A percentile compares a stretch with the other conserved stretches of the same genome.
Evolutionary conservation across 2,797 vertebrate genomes (phyloP).

Genomic region (Schizopygopsis pylzovi): DNA sequence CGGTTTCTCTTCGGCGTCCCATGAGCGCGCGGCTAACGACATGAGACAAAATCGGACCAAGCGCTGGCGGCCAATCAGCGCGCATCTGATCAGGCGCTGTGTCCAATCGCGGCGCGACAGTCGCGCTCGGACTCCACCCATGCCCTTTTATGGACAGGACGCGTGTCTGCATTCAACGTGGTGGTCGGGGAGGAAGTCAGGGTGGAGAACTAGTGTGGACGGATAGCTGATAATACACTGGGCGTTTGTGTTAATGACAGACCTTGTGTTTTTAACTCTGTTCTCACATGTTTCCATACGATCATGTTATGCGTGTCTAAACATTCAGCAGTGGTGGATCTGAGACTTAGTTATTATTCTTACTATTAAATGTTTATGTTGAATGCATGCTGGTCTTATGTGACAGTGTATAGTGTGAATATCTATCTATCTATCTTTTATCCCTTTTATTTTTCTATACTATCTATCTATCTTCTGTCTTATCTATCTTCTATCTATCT

Average conservation of each 20-base stretch:
- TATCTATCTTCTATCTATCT: neutral
- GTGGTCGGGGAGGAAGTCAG: neutral
- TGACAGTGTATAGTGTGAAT: no score
- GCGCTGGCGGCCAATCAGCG: slow-evolving; percentile 71
- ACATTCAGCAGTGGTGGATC: neutral
- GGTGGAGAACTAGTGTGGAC: neutral
- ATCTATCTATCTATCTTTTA: neutral
- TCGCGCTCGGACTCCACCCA: slow-evolving; percentile 65
- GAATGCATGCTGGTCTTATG: no score
- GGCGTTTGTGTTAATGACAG: neutral
- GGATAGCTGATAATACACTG: neutral
- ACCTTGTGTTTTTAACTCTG: slow-evolving; percentile 12
- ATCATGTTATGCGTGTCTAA: neutral
- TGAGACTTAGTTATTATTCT: neutral
- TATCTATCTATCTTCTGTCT: neutral
- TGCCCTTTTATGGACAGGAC: slow-evolving; percentile 67
- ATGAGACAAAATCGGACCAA: slow-evolving; percentile 82
- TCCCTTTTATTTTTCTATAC: no score
- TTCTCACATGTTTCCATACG: slow-evolving; percentile 38
- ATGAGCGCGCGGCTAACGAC: slow-evolving; percentile 67
- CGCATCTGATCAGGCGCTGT: slow-evolving; percentile 72
- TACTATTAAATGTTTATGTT: neutral
- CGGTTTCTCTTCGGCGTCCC: slow-evolving; percentile 61
- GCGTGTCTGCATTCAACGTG: slow-evolving; percentile 25
- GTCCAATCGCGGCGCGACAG: slow-evolving; percentile 70